Base-by-base conservation (phyloP, 2,888 invertebrate genomes). In the Ditula angustiorana region DNA sequence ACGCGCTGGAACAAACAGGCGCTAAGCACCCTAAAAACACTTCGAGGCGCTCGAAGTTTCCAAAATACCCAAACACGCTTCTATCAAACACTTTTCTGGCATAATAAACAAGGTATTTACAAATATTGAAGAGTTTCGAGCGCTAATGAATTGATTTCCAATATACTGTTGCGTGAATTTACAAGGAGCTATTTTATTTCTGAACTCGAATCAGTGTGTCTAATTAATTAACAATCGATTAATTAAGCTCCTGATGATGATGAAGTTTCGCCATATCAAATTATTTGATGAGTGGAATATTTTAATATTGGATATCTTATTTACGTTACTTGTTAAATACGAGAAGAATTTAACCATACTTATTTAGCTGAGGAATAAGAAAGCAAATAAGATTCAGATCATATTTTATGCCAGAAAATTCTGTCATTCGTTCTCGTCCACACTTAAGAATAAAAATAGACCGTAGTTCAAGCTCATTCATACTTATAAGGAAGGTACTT, bases 1-100 rank as follows among this genome's bases (percentile, higher is more conserved):
- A 99, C 64, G 99, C 99, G 94, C 99, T 99, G 95, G 79, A 95
- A 94, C 93, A 94, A 94, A 91, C 83, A 90, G 87, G 90, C 83
- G 89, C 92, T 92, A 91, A 92, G 88, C 92, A 92, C 92, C 91
- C 90, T 85, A 82, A 81, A 79, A 81, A 87, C 75, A 83, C 85
- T 85, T 81, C 87, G 85, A 82, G 75, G 67, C 56, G 69, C 76
- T 82, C 87, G 84, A 87, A 87, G 83, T 75, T 73, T 78, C 78
- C 62, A 71, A 71, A 73, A 65, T 56, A 37, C 60, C 28, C 70
- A 65, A 55, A 56, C 67, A 62, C 37, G 66, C 67, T 37, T 16
- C 61, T 61, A 55, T 67, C 70, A 58, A 58, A 49, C 67, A 57
- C 21, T 53, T 61, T 65, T 47, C 64, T 69, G 74, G 70, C 68